Evolutionary conservation across 2,113 vertebrate species (phyloP).

Genomic region (Proteles cristata): DNA sequence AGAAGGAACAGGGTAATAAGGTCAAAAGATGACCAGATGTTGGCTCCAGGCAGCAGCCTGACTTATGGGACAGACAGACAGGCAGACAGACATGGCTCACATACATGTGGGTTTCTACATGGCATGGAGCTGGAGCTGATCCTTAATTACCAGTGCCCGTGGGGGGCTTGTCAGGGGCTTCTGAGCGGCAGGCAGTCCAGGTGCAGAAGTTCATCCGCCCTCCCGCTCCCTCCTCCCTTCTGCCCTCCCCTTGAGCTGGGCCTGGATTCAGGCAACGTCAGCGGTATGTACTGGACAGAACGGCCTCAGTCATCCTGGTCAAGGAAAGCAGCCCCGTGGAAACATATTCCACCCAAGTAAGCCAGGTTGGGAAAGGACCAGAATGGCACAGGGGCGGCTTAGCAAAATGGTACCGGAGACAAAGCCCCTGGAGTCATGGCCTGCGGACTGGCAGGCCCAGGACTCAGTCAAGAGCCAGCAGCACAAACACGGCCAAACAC

Average conservation of each 20-base stretch:
- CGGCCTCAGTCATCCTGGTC: not conserved
- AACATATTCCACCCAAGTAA: not conserved
- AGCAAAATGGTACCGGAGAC: not conserved
- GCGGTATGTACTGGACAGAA: not conserved
- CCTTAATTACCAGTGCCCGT: not conserved
- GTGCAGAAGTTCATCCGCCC: not conserved
- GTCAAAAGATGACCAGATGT: not conserved
- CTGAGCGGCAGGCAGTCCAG: not conserved
- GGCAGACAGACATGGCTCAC: not conserved
- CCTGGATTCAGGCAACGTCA: not conserved
- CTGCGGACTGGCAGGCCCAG: not conserved
- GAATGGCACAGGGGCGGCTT: not conserved
- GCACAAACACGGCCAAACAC: rapidly evolving
- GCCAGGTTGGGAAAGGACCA: not conserved
- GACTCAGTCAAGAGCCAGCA: not conserved
- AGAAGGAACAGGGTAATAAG: not conserved
- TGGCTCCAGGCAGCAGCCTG: not conserved
- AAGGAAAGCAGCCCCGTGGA: not conserved
- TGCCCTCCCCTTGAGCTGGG: not conserved
- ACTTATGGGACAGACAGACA: not conserved
- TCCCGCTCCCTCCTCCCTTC: not conserved
- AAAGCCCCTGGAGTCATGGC: not conserved
- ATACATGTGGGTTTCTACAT: not conserved
- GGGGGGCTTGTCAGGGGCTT: too few species aligned
- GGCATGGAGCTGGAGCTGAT: not conserved